Conservation (phyloP, 1,140 invertebrate genomes). For the Asbolus verrucosus region DNA sequence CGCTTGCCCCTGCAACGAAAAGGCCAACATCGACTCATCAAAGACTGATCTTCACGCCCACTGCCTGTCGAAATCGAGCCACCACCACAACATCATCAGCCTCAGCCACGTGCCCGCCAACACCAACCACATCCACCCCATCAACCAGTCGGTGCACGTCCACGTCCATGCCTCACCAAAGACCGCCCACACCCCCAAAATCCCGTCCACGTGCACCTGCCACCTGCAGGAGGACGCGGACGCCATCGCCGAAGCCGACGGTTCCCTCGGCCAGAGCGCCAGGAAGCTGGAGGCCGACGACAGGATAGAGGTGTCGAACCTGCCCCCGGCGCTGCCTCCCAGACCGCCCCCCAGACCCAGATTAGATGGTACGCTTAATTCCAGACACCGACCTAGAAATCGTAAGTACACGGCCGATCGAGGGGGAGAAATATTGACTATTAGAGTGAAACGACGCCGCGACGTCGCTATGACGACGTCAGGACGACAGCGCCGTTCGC, state of each 20-base stretch:
- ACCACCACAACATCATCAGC: conserved; percentile 54
- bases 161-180: conserved; percentile 59
- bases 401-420: conserved; percentile 42
- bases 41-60: conserved; percentile 51
- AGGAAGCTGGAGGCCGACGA: conserved; percentile 62
- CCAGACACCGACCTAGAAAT: conserved; percentile 52
- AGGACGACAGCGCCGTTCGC: conserved; percentile 37
- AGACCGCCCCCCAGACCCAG: conserved; percentile 63
- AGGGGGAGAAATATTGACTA: conserved; percentile 61
- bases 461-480: conserved; percentile 58
- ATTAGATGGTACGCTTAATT: conserved; percentile 59
- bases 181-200: conserved; percentile 49
- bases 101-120: conserved; percentile 46
- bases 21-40: conserved; percentile 43
- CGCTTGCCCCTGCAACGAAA: conserved; percentile 56
- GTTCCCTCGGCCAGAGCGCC: conserved; percentile 36
- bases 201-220: conserved; percentile 53
- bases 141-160: conserved; percentile 56
- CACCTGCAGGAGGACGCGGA: conserved; percentile 57
- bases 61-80: conserved; percentile 39
- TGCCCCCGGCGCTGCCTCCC: conserved; percentile 64
- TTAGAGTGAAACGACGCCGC: conserved; percentile 60
- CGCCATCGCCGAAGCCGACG: conserved; percentile 46
- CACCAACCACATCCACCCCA: conserved; percentile 53
- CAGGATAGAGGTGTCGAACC: conserved; percentile 62